Evolutionary conservation across 1,140 invertebrate species (phyloP).

Genomic region (Hesperophylax magnus): DNA sequence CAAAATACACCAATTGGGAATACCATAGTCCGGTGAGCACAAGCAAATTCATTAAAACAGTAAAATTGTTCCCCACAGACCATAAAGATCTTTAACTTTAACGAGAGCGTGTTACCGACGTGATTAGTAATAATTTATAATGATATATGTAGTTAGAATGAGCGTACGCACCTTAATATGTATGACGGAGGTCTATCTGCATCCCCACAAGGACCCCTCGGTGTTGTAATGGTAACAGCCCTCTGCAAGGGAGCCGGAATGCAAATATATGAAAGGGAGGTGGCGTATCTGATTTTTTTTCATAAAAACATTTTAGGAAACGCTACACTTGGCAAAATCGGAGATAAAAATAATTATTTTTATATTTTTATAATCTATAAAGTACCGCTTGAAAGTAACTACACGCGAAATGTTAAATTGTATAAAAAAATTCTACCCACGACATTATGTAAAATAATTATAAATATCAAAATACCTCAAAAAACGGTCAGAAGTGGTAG

Average conservation of each 20-base stretch:
- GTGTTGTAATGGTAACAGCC: background rate
- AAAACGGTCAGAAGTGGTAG: too few relatives aligned
- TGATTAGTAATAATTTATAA: constrained; percentile 4
- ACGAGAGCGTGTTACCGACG: constrained; percentile 13
- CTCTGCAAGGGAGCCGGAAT: constrained; percentile 1
- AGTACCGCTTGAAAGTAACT: too few relatives aligned
- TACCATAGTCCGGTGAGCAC: too few relatives aligned
- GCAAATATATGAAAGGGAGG: constrained; percentile 36
- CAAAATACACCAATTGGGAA: too few relatives aligned
- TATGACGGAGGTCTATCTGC: background rate
- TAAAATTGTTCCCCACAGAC: background rate
- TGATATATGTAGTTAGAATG: constrained; percentile 4
- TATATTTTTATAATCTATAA: too few relatives aligned
- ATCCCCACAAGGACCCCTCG: background rate
- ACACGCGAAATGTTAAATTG: too few relatives aligned
- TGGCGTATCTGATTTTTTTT: constrained; percentile 48
- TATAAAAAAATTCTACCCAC: too few relatives aligned
- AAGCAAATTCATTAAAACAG: too few relatives aligned
- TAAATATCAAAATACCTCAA: too few relatives aligned
- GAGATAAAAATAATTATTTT: too few relatives aligned
- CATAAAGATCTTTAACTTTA: constrained; percentile 17
- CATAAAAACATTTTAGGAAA: constrained; percentile 3
- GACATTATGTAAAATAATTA: too few relatives aligned
- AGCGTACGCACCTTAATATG: background rate
- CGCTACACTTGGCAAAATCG: background rate